Evolutionary conservation across 2,113 vertebrate species (phyloP).

Genomic region (Pelecanoides urinatrix): DNA sequence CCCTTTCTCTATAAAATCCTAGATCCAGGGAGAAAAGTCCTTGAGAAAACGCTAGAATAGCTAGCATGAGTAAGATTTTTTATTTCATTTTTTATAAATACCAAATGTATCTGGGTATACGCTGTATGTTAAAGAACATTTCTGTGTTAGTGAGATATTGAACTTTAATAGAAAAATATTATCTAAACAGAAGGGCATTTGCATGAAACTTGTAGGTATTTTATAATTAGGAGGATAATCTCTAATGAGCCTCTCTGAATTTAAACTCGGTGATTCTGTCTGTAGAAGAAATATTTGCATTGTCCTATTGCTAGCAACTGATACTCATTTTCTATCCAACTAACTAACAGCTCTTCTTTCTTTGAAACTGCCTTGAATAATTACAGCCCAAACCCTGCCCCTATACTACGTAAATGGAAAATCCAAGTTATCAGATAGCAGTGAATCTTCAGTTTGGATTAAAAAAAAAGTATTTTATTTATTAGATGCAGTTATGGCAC

Average conservation of each 20-base stretch:
- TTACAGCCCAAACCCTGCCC: neutral
- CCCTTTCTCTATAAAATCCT: neutral
- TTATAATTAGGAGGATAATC: neutral
- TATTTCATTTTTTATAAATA: neutral
- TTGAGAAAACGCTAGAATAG: neutral
- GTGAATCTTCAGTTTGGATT: neutral
- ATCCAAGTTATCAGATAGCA: neutral
- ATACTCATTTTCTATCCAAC: neutral
- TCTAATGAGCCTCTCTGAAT: neutral
- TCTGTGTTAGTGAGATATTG: neutral
- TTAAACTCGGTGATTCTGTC: neutral
- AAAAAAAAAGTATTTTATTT: slow-evolving; percentile 3
- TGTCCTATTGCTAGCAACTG: neutral
- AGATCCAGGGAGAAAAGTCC: neutral
- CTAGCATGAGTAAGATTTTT: neutral
- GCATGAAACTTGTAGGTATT: neutral
- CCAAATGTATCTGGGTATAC: neutral
- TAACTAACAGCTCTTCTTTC: neutral
- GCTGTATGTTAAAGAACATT: neutral
- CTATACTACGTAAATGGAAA: neutral
- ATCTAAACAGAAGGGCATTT: neutral
- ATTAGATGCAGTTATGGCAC: neutral
- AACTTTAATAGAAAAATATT: neutral
- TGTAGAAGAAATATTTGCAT: neutral
- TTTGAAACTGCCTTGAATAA: neutral